These are phyloP conservation scores for Amblyraja radiata DNA, from an alignment of 2,797 vertebrate genomes.

Conservation along the genomic window DNA sequence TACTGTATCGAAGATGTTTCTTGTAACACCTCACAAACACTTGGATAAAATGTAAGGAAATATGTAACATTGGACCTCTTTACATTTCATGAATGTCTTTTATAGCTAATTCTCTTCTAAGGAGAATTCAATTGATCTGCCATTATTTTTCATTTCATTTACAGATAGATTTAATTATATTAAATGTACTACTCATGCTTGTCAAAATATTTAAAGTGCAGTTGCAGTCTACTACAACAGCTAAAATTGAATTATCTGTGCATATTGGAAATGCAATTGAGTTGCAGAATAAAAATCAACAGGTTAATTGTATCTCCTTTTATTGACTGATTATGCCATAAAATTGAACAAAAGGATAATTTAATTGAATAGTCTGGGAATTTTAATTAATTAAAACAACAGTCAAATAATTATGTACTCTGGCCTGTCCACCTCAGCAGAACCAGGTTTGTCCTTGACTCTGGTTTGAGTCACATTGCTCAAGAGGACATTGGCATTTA, in stretches of 20 bases:
- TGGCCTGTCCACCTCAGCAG: not conserved
- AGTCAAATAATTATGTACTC: not conserved
- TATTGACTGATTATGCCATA: not conserved
- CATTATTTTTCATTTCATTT: not conserved
- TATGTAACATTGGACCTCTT: not conserved
- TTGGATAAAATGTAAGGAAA: not conserved
- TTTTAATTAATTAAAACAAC: not conserved
- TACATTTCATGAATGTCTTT: not conserved
- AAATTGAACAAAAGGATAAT: slow-evolving; percentile 6
- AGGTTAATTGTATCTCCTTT: not conserved
- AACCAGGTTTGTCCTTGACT: not conserved
- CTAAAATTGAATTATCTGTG: not conserved
- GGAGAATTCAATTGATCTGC: not conserved
- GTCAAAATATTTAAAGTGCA: not conserved
- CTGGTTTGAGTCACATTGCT: not conserved
- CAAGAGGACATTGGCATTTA: not conserved
- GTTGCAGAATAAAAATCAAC: not conserved
- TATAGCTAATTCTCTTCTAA: not conserved
- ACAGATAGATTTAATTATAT: not conserved
- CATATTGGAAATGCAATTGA: not conserved
- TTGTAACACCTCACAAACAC: not conserved
- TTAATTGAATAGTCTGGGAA: not conserved
- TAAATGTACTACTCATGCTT: not conserved
- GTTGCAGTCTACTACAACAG: not conserved
- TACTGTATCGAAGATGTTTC: not conserved